Evolutionary conservation across 2,797 vertebrate species (phyloP).

Genomic region (Lophius americanus): DNA sequence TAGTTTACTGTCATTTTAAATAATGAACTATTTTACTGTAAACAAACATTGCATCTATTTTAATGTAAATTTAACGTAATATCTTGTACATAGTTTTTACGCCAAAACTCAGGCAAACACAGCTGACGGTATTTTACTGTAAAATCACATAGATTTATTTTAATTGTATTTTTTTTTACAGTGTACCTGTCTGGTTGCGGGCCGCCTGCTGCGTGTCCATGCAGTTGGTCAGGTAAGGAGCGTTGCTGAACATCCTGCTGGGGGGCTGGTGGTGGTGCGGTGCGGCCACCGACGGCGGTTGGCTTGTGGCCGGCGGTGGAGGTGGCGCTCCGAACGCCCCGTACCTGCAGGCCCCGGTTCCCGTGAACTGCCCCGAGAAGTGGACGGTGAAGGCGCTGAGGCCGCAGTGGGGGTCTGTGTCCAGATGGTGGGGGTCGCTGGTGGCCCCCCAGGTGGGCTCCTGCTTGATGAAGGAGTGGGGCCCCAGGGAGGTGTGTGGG

Average conservation of each 20-base stretch:
- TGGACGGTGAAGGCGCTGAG: slow-evolving; percentile 97
- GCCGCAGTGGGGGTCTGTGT: slow-evolving; percentile 88
- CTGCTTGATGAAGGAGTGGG: slow-evolving; percentile 97
- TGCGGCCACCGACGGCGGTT: slow-evolving; percentile 89
- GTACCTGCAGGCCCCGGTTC: slow-evolving; percentile 95
- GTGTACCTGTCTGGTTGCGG: slow-evolving; percentile 89
- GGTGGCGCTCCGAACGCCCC: slow-evolving; percentile 90
- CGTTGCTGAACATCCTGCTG: slow-evolving; percentile 92
- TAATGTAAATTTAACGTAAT: too few species aligned
- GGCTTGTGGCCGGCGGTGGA: slow-evolving; percentile 47
- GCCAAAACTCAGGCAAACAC: too few species aligned
- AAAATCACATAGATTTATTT: too few species aligned
- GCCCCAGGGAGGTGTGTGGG: slow-evolving; percentile 87
- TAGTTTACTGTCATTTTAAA: too few species aligned
- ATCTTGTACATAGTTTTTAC: too few species aligned
- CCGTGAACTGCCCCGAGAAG: slow-evolving; percentile 97
- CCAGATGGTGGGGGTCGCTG: slow-evolving; percentile 85
- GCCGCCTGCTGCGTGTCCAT: slow-evolving; percentile 89
- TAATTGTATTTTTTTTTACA: too few species aligned
- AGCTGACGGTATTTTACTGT: too few species aligned
- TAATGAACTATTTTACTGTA: too few species aligned
- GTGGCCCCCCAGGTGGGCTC: slow-evolving; percentile 92
- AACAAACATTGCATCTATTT: too few species aligned
- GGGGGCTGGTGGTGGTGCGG: slow-evolving; percentile 90
- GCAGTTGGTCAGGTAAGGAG: slow-evolving; percentile 94